Evolutionary conservation across 2,797 vertebrate species (phyloP).

Genomic region (Enteromius trimaculatus): DNA sequence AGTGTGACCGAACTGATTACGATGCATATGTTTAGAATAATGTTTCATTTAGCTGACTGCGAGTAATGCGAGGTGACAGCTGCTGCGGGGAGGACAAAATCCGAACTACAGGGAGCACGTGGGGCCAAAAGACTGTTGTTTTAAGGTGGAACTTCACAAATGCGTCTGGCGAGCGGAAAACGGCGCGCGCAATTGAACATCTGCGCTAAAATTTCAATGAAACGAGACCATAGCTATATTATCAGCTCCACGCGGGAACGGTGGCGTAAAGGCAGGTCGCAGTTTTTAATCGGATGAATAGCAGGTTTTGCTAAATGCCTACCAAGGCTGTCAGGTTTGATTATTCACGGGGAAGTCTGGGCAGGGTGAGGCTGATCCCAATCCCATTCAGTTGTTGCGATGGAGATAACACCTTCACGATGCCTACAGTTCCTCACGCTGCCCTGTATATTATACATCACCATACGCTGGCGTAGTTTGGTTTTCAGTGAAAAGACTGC

Average conservation of each 20-base stretch:
- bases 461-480: constrained; percentile 62
- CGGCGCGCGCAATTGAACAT: not conserved
- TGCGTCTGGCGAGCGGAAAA: constrained; percentile 46
- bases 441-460: constrained; percentile 57
- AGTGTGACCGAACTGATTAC: constrained; percentile 99
- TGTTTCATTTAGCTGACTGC: constrained; percentile 99
- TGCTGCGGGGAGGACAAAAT: constrained; percentile 99
- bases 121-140: constrained; percentile 92
- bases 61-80: constrained; percentile 99
- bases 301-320: not conserved
- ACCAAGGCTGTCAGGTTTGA: not conserved
- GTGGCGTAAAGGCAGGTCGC: not conserved
- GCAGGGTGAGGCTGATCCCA: not conserved
- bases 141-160: constrained; percentile 89
- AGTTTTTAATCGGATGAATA: not conserved
- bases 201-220: too few relatives aligned
- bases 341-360: not conserved
- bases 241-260: not conserved
- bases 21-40: constrained; percentile 99
- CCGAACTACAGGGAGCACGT: constrained; percentile 96
- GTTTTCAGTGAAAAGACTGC: not conserved
- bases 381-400: not conserved
- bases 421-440: not conserved
- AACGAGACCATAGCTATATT: not conserved
- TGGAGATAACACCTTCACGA: not conserved